phyloP scores from a whole-genome alignment of 2,113 vertebrate species.

The Uropsilus gracilis region DNA sequence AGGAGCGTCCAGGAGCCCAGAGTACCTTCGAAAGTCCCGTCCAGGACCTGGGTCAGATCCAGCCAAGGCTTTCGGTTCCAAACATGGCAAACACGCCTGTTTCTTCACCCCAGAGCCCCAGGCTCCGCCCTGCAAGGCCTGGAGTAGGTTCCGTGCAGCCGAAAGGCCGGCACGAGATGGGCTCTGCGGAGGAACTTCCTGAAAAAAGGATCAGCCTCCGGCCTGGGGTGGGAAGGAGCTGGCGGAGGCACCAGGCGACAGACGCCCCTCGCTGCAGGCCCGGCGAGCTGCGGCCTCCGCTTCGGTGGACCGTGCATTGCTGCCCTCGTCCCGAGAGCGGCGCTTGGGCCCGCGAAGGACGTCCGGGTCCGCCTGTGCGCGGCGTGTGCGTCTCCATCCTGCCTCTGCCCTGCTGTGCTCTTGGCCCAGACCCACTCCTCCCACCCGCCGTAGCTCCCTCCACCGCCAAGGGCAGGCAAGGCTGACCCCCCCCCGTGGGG shows the following conservation, averaged over 20 bases:
- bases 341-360: not conserved
- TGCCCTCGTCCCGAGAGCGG: too few species aligned
- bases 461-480: not conserved
- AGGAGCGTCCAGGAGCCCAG: not conserved
- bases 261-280: not conserved
- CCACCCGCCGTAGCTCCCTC: not conserved
- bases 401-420: not conserved
- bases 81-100: slow-evolving; percentile 43
- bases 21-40: not conserved
- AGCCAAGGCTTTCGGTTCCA: slow-evolving; percentile 55
- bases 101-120: not conserved
- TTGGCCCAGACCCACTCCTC: too few species aligned
- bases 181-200: slow-evolving; percentile 85
- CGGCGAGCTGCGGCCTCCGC: not conserved
- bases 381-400: not conserved
- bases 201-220: slow-evolving; percentile 84
- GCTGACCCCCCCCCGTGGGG: rapidly evolving
- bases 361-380: rapidly evolving
- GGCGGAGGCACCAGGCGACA: slow-evolving; percentile 72
- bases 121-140: slow-evolving; percentile 82
- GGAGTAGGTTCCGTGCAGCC: slow-evolving; percentile 82
- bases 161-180: slow-evolving; percentile 81
- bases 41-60: not conserved
- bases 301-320: not conserved
- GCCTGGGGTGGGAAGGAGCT: slow-evolving; percentile 77